A percentile compares a stretch with the other conserved stretches of the same genome.
These are phyloP conservation scores for Heliconius charithonia DNA, from an alignment of 2,888 invertebrate species.

Conservation along the genomic window DNA sequence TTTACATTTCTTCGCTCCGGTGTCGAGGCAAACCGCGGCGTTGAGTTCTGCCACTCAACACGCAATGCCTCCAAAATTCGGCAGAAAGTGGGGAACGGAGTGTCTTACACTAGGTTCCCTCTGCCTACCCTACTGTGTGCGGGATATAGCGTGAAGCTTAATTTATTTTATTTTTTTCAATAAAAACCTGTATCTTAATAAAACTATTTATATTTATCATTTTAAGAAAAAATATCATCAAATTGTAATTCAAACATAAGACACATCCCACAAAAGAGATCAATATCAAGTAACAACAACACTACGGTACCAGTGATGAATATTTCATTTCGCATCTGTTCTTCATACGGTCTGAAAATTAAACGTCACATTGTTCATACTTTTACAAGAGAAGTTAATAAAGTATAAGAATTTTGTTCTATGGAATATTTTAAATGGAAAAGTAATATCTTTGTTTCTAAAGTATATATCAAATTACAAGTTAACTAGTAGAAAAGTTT, in stretches of 20 bases:
- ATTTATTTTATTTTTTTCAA: no score
- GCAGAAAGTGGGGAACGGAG: no score
- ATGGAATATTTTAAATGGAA: slow-evolving; percentile 4
- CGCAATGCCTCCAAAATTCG: no score
- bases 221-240: no score
- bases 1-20: no score
- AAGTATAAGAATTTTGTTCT: slow-evolving; percentile 18
- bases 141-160: no score
- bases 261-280: background rate
- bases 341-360: slow-evolving; percentile 28
- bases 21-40: no score
- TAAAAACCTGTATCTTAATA: no score
- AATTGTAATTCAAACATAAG: background rate
- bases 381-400: slow-evolving; percentile 13
- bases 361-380: slow-evolving; percentile 29
- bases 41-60: no score
- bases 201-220: no score
- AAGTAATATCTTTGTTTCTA: slow-evolving; percentile 6
- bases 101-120: no score
- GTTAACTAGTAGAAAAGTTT: background rate
- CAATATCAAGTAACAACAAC: slow-evolving; percentile 15
- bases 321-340: slow-evolving; percentile 26
- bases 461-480: background rate
- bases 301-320: slow-evolving; percentile 24
- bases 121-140: no score